Evolutionary conservation across 1,140 invertebrate genomes (phyloP).

Genomic region (Zaprionus ghesquierei): DNA sequence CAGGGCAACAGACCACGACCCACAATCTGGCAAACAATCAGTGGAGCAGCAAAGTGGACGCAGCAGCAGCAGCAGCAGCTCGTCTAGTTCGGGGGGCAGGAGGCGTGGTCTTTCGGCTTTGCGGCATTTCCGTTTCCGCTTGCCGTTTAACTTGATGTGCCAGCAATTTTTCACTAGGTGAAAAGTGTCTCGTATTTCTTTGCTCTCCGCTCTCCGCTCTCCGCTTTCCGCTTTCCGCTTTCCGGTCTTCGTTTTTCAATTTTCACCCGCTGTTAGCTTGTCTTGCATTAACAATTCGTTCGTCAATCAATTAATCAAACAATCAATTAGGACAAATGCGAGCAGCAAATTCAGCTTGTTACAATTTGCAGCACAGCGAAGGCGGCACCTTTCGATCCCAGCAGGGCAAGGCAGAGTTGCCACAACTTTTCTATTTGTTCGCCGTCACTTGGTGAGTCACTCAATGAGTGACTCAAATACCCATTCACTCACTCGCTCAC

Average conservation of each 20-base stretch:
- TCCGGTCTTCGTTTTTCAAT: neutral
- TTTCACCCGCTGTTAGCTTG: slow-evolving; percentile 3
- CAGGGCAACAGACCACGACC: slow-evolving; percentile 36
- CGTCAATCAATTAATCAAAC: slow-evolving; percentile 53
- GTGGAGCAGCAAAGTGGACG: slow-evolving; percentile 33
- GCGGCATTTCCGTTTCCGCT: neutral
- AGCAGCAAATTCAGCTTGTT: neutral
- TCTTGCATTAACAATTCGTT: slow-evolving; percentile 38
- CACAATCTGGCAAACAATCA: slow-evolving; percentile 38
- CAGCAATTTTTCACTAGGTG: slow-evolving; percentile 37
- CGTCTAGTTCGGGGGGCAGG: neutral
- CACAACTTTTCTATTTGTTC: slow-evolving; percentile 19
- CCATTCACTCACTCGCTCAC: neutral
- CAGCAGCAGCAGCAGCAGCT: neutral
- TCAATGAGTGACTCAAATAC: neutral
- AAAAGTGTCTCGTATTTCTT: neutral
- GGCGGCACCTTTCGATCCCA: too few relatives aligned
- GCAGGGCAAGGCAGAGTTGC: too few relatives aligned
- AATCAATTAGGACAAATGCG: slow-evolving; percentile 37
- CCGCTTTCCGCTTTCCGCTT: too few relatives aligned
- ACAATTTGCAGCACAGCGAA: neutral
- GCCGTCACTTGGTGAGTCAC: neutral
- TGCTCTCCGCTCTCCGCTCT: neutral
- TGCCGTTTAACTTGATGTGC: slow-evolving; percentile 14
- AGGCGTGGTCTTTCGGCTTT: neutral